Percentiles rank a stretch among this genome's conserved stretches.
Evolutionary conservation across 2,113 vertebrate species (phyloP).

Genomic region (Cryptotis parvus): DNA sequence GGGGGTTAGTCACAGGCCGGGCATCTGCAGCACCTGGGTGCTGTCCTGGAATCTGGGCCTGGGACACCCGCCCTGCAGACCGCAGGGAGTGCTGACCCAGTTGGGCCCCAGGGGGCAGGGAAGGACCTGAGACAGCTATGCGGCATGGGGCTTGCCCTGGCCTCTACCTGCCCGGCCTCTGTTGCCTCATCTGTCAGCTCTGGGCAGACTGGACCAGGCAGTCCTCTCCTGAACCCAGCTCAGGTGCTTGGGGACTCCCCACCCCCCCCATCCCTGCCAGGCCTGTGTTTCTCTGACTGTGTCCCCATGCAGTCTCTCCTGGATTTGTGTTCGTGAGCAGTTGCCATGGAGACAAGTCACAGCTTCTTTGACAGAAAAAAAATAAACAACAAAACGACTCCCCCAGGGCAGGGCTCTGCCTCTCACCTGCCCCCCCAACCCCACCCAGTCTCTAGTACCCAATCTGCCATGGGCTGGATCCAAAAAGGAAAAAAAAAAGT

Average conservation of each 20-base stretch:
- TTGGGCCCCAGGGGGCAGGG: neutral
- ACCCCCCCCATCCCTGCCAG: neutral
- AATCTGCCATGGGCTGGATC: neutral
- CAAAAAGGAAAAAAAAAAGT: constrained; percentile 9
- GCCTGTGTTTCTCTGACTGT: constrained; percentile 15
- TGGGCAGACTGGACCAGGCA: constrained; percentile 6
- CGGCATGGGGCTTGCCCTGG: neutral
- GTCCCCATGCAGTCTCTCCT: constrained; percentile 37
- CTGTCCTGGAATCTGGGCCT: constrained; percentile 13
- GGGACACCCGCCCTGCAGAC: neutral
- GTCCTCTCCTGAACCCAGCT: neutral
- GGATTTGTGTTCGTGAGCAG: constrained; percentile 59
- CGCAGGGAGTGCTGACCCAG: neutral
- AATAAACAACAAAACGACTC: constrained; percentile 56
- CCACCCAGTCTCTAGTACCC: neutral
- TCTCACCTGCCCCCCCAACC: constrained; percentile 37
- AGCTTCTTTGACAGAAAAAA: constrained; percentile 68
- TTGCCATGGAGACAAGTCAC: constrained; percentile 73
- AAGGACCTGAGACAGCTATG: neutral
- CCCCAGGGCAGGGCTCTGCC: constrained; percentile 68
- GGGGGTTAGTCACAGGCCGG: neutral
- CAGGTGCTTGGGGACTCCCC: constrained; percentile 53
- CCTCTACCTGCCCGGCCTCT: constrained; percentile 3
- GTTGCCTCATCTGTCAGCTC: constrained; percentile 14
- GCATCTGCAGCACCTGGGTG: neutral